Percentiles rank a stretch among this genome's conserved stretches.
These are phyloP conservation scores for Nycticebus coucang DNA, from an alignment of 2,113 vertebrate species.

Conservation along the genomic window DNA sequence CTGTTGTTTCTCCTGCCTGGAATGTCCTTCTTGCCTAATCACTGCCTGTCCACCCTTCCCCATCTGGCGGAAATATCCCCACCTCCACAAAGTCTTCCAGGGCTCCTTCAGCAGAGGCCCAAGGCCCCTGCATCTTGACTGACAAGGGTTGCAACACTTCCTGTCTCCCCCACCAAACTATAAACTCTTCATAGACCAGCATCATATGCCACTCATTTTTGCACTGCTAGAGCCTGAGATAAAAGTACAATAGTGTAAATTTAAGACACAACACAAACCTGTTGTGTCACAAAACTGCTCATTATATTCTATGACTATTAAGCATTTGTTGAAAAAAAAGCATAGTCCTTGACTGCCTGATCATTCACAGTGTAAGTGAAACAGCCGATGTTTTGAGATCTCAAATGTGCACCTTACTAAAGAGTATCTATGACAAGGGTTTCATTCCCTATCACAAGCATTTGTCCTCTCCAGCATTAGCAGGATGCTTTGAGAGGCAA, in stretches of 20 bases:
- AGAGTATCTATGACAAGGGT: not conserved
- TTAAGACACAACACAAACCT: not conserved
- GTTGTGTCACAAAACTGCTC: not conserved
- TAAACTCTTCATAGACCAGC: not conserved
- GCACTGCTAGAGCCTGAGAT: not conserved
- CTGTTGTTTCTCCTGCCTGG: not conserved
- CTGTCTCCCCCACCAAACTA: not conserved
- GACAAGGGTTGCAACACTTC: fast-evolving
- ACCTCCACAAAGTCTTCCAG: not conserved
- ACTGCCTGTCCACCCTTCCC: not conserved
- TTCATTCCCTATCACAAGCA: not conserved
- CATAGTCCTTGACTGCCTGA: not conserved
- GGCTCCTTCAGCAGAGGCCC: not conserved
- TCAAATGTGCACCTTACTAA: not conserved
- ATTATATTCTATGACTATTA: not conserved
- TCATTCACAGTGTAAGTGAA: not conserved
- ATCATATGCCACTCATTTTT: not conserved
- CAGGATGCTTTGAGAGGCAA: not conserved
- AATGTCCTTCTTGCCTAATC: not conserved
- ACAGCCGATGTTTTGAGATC: slow-evolving; percentile 2
- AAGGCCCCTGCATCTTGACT: fast-evolving
- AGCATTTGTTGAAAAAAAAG: not conserved
- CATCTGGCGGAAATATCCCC: not conserved
- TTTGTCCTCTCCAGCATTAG: not conserved
- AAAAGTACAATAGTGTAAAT: not conserved